Evolutionary conservation across 2,888 invertebrate species (phyloP), one percentile per base, ranked within the genome.

Genomic region (Phyllotreta cruciferae): DNA sequence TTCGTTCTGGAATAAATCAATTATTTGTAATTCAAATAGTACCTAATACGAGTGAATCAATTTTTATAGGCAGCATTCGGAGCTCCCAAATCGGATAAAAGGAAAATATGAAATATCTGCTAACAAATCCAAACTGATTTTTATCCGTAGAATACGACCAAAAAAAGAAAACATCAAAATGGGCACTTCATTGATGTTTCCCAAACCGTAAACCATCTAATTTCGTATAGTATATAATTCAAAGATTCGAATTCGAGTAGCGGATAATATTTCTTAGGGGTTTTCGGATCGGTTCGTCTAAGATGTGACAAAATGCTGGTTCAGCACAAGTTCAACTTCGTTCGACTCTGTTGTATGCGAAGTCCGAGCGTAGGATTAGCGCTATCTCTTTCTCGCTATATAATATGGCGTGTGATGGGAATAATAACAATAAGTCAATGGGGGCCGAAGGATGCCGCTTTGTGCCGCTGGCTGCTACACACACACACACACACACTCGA

Each of bases 371-470:
- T 74, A 76, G 77, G 78, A 78, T 77, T 78, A 78, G 78, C 77
- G 42, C 35, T 34, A 49, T 52, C 57, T 52, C 74, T 75, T 75
- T 74, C 75, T 76, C 75, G 74, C 75, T 74, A 76, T 78, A 77
- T 79, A 79, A 79, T 79, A 79, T 77, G 74, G 76, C 78, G 78
- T 80, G 79, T 79, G 79, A 79, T 79, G 79, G 77, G 79, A 80
- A 80, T 79, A 78, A 80, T 80, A 80, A 80, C 79, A 80, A 79
- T 80, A 80, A 80, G 78, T 78, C 79, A 78, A 76, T 77, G 77
- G 77, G n/a, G 70, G 73, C 65, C 44, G 38, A 52, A 35, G 49
- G 34, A 38, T 39, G 41, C 54, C n/a, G n/a, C n/a, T n/a, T n/a
- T n/a, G n/a, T n/a, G 49, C 41, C 34, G 47, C 14, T 61, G 44